phyloP scores from a whole-genome alignment of 2,113 vertebrate species.

The Nothobranchius furzeri region DNA sequence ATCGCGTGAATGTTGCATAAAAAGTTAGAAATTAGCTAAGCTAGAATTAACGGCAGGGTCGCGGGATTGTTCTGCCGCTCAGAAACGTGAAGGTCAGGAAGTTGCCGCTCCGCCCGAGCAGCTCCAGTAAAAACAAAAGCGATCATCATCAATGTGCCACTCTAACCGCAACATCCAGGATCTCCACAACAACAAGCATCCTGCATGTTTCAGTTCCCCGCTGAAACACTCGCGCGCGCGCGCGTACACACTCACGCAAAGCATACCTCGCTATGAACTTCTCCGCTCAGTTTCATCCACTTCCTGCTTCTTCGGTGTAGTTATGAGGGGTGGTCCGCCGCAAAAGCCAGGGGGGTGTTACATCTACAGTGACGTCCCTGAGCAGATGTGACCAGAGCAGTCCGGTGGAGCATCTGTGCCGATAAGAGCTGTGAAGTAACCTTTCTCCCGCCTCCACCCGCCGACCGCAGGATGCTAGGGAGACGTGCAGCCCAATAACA shows the following conservation, averaged over 20 bases:
- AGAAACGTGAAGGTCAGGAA: conserved; percentile 12
- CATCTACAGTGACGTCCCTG: background rate
- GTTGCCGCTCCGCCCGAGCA: conserved; percentile 4
- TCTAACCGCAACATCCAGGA: conserved; percentile 5
- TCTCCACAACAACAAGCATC: background rate
- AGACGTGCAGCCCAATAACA: conserved; percentile 48
- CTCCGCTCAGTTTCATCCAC: conserved; percentile 19
- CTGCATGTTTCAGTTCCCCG: background rate
- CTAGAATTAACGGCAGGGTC: too few relatives aligned
- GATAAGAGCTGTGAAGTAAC: background rate
- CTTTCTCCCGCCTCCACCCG: background rate
- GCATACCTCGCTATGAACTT: conserved; percentile 37
- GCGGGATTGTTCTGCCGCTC: conserved; percentile 5
- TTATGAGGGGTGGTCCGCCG: background rate
- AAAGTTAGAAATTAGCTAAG: too few relatives aligned
- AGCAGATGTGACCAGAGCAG: background rate
- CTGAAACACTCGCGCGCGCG: background rate
- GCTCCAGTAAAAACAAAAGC: conserved; percentile 1
- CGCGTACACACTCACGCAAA: background rate
- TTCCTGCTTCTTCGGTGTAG: conserved; percentile 45
- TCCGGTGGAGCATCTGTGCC: background rate
- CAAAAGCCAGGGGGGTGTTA: background rate
- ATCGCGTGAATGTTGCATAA: too few relatives aligned
- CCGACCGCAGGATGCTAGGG: conserved; percentile 22
- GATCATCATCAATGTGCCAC: background rate